These are phyloP conservation scores for Eristalis intricaria DNA, from an alignment of 2,888 invertebrate genomes.

Conservation along the genomic window DNA sequence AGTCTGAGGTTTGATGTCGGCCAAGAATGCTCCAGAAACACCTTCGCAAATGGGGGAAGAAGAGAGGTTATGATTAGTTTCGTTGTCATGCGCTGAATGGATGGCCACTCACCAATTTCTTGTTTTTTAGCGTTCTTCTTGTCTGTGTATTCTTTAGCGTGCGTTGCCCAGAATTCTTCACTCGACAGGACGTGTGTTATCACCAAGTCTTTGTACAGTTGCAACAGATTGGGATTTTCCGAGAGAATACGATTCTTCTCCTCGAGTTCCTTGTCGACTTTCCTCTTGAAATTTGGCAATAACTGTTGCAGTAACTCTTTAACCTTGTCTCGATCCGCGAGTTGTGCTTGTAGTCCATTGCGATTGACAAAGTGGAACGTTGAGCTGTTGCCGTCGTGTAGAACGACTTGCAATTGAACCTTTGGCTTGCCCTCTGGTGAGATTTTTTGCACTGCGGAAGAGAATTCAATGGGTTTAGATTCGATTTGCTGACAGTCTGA, in stretches of 20 bases:
- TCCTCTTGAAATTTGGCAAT: slow-evolving; percentile 95
- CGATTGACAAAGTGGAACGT: slow-evolving; percentile 99
- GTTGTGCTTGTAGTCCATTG: slow-evolving; percentile 90
- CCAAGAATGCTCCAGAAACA: slow-evolving; percentile 89
- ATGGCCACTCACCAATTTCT: slow-evolving; percentile 87
- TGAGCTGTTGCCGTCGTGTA: slow-evolving; percentile 95
- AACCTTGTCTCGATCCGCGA: slow-evolving; percentile 94
- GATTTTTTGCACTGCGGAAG: slow-evolving; percentile 94
- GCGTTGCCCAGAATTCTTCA: slow-evolving; percentile 98
- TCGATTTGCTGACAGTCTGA: background rate
- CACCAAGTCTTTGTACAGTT: slow-evolving; percentile 98
- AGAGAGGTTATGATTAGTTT: background rate
- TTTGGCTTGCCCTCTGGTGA: slow-evolving; percentile 98
- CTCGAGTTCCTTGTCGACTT: slow-evolving; percentile 94
- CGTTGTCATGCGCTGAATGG: background rate
- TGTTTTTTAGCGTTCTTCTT: slow-evolving; percentile 89
- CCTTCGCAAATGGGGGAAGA: slow-evolving; percentile 80
- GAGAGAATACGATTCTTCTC: slow-evolving; percentile 94
- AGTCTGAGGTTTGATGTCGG: slow-evolving; percentile 97
- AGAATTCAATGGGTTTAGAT: background rate
- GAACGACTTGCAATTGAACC: slow-evolving; percentile 97
- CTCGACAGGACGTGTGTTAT: slow-evolving; percentile 97
- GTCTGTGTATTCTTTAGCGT: slow-evolving; percentile 89
- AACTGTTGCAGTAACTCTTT: slow-evolving; percentile 95
- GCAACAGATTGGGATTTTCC: slow-evolving; percentile 94